Evolutionary conservation across 2,888 invertebrate genomes (phyloP).

Genomic region (Molanna angustata): DNA sequence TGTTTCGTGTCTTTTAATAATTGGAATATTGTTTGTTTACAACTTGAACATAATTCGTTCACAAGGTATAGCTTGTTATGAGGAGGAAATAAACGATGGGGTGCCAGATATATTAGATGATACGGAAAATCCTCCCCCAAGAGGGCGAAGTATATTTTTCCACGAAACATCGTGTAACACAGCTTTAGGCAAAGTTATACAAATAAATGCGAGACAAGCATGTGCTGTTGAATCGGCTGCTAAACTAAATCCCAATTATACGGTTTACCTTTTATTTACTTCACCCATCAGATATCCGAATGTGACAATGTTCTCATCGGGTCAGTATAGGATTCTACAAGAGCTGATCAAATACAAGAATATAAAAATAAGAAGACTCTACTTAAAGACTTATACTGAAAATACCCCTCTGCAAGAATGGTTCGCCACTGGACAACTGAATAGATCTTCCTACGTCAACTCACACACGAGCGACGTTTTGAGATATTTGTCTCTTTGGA

Average conservation of each 20-base stretch:
- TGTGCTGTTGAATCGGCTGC: slow-evolving; percentile 70
- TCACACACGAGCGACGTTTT: slow-evolving; percentile 65
- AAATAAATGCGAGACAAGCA: slow-evolving; percentile 57
- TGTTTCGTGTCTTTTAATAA: slow-evolving; percentile 1
- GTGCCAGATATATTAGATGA: slow-evolving; percentile 27
- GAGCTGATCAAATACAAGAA: slow-evolving; percentile 49
- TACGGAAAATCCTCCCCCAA: slow-evolving; percentile 18
- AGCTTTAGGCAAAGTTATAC: slow-evolving; percentile 40
- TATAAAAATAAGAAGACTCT: slow-evolving; percentile 50
- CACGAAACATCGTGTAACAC: slow-evolving; percentile 63
- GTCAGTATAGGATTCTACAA: slow-evolving; percentile 21
- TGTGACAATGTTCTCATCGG: slow-evolving; percentile 32
- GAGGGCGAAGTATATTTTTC: slow-evolving; percentile 58
- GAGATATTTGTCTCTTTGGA: slow-evolving; percentile 66
- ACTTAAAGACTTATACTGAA: slow-evolving; percentile 50
- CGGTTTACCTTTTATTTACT: slow-evolving; percentile 56
- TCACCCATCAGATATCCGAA: slow-evolving; percentile 43
- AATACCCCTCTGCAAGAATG: slow-evolving; percentile 58
- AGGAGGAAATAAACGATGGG: slow-evolving; percentile 17
- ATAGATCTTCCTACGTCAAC: slow-evolving; percentile 53
- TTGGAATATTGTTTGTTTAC: slow-evolving; percentile 10
- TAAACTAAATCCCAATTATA: slow-evolving; percentile 55
- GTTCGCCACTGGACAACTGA: slow-evolving; percentile 49
- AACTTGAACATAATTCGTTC: background rate
- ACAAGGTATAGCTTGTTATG: slow-evolving; percentile 24